Evolutionary conservation across 2,113 vertebrate genomes (phyloP).

Genomic region (Megalops atlanticus): DNA sequence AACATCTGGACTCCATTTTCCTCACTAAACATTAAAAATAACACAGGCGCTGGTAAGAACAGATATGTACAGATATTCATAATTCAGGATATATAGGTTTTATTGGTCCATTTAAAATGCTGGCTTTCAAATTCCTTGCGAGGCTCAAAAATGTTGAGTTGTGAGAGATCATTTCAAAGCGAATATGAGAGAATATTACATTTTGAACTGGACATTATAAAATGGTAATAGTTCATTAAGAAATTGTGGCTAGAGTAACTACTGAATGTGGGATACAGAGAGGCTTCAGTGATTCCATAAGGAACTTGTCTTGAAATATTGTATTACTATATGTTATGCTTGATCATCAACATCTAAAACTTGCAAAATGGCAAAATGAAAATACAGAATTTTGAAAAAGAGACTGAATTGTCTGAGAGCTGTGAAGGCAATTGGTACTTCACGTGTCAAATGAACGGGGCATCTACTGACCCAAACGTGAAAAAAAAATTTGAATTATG

Average conservation of each 20-base stretch:
- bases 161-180: background rate
- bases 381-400: background rate
- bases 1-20: background rate
- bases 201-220: background rate
- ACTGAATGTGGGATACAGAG: conserved; percentile 6
- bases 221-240: background rate
- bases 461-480: background rate
- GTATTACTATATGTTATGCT: background rate
- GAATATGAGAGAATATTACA: background rate
- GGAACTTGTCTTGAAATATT: background rate
- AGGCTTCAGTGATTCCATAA: background rate
- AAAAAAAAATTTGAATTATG: too few species aligned
- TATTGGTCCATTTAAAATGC: background rate
- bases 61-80: background rate
- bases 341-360: background rate
- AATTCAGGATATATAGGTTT: background rate
- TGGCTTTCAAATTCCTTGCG: background rate
- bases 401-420: background rate
- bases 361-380: background rate
- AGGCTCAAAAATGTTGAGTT: background rate
- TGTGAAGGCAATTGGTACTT: background rate
- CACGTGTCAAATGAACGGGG: background rate
- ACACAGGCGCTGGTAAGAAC: background rate
- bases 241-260: background rate
- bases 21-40: background rate